These are phyloP conservation scores for Aphis craccivora DNA, from an alignment of 1,140 invertebrate species.

Conservation along the genomic window DNA sequence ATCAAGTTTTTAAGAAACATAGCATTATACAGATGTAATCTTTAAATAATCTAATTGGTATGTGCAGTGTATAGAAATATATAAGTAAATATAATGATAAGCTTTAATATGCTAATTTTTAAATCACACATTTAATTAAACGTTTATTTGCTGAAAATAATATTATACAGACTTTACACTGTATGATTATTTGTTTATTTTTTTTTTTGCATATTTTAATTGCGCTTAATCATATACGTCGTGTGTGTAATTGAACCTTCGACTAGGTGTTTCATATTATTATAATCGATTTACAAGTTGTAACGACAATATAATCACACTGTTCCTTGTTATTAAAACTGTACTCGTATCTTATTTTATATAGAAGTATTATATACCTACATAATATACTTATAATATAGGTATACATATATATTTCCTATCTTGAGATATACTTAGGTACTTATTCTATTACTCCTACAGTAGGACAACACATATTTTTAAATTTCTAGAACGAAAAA, in stretches of 20 bases:
- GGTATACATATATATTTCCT: no score
- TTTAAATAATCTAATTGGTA: background rate
- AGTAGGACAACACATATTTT: background rate
- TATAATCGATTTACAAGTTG: background rate
- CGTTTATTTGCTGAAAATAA: conserved; percentile 9
- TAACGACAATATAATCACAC: background rate
- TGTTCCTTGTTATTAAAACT: background rate
- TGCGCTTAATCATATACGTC: background rate
- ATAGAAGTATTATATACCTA: background rate
- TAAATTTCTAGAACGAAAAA: no score
- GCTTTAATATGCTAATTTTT: conserved; percentile 31
- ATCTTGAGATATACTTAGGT: background rate
- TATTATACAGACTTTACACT: background rate
- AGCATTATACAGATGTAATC: background rate
- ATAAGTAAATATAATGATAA: background rate
- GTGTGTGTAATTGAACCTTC: no score
- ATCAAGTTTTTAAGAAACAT: background rate
- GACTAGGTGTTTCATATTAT: background rate
- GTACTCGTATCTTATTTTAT: background rate
- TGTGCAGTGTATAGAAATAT: background rate
- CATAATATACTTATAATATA: no score
- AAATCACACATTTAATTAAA: conserved; percentile 35
- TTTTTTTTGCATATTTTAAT: background rate
- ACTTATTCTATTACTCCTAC: no score
- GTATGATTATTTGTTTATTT: background rate